phyloP scores from a whole-genome alignment of 2,113 vertebrate genomes.

The Potamarius usumacintae region DNA sequence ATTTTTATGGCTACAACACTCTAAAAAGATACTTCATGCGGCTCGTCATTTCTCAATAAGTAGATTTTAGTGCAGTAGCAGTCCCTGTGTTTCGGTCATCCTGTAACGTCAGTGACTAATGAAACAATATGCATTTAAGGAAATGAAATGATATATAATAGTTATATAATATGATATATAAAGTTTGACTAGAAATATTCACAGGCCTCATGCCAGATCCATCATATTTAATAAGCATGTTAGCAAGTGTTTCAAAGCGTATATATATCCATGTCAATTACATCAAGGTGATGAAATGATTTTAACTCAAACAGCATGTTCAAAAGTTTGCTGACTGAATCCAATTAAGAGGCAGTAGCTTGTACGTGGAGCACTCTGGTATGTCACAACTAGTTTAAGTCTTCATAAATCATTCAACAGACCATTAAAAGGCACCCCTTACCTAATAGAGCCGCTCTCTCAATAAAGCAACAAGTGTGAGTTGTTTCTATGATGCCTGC shows the following conservation, averaged over 20 bases:
- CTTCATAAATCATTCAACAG: slow-evolving; percentile 34
- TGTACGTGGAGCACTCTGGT: slow-evolving; percentile 2
- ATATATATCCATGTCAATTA: neutral
- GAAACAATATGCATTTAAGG: neutral
- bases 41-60: neutral
- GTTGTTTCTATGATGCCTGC: slow-evolving; percentile 26
- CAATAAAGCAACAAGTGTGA: slow-evolving; percentile 21
- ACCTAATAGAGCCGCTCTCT: slow-evolving; percentile 4
- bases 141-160: neutral
- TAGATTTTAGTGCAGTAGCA: neutral
- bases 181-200: neutral
- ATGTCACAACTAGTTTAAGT: slow-evolving; percentile 14
- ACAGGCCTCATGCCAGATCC: neutral
- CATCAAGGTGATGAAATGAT: neutral
- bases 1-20: neutral
- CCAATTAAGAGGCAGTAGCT: neutral
- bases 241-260: neutral
- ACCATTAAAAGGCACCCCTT: slow-evolving; percentile 8
- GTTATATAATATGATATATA: neutral
- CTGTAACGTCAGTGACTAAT: neutral
- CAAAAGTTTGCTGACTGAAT: neutral
- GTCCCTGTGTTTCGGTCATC: neutral
- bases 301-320: slow-evolving; percentile 5
- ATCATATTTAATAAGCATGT: slow-evolving; percentile 19
- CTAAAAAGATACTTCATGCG: neutral